Evolutionary conservation across 2,113 vertebrate species (phyloP).

Genomic region (Eonycteris spelaea): DNA sequence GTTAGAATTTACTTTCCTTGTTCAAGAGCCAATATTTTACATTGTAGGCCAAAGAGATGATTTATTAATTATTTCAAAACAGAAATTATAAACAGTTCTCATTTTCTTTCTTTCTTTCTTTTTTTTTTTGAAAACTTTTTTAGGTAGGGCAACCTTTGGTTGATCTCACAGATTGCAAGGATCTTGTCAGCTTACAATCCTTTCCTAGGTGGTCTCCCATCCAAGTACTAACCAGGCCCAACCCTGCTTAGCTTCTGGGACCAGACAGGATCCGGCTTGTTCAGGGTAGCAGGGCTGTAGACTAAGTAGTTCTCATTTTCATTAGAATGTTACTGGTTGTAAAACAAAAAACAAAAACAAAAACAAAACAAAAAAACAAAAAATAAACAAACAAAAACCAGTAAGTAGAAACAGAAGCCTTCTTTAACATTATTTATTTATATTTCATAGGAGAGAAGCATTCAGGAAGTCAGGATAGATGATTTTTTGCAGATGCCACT

Average conservation of each 20-base stretch:
- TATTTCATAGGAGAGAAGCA: neutral
- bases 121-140: too few species aligned
- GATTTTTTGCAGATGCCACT: neutral
- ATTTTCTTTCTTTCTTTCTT: too few species aligned
- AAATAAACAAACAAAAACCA: neutral
- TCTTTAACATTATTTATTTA: neutral
- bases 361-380: neutral
- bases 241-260: too few species aligned
- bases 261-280: too few species aligned
- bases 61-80: slow-evolving; percentile 14
- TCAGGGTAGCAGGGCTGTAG: too few species aligned
- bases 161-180: too few species aligned
- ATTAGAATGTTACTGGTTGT: neutral
- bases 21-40: neutral
- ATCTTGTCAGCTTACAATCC: too few species aligned
- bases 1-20: neutral
- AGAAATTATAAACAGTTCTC: slow-evolving; percentile 22
- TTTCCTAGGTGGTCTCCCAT: too few species aligned
- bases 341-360: neutral
- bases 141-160: too few species aligned
- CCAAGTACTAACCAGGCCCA: too few species aligned
- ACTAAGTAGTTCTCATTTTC: slow-evolving; percentile 13
- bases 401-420: slow-evolving; percentile 3
- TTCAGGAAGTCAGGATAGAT: neutral
- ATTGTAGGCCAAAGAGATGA: neutral